These are phyloP conservation scores for Pardalotus punctatus DNA, from an alignment of 2,113 vertebrate genomes.

Conservation along the genomic window DNA sequence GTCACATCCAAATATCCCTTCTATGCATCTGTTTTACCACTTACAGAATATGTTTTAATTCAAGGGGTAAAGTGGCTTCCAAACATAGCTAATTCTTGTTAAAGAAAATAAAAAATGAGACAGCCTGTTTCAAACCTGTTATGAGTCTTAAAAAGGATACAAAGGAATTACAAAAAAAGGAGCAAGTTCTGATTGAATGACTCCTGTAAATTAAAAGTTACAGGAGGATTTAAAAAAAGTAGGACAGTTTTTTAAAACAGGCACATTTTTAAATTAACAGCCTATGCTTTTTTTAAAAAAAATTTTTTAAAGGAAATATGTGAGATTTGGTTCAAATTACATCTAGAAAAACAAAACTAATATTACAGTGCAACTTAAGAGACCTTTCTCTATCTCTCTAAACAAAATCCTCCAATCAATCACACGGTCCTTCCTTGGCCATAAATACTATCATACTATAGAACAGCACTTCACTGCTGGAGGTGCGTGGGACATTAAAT, in stretches of 20 bases:
- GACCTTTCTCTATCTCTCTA: neutral
- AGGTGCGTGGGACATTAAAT: neutral
- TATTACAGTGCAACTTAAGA: neutral
- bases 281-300: neutral
- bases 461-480: constrained; percentile 1
- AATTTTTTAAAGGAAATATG: neutral
- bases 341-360: neutral
- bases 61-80: neutral
- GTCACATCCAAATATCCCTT: neutral
- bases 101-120: neutral
- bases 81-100: neutral
- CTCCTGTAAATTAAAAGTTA: neutral
- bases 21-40: neutral
- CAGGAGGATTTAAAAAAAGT: neutral
- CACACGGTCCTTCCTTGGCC: neutral
- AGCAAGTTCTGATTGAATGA: neutral
- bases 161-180: neutral
- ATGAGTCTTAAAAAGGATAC: neutral
- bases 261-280: neutral
- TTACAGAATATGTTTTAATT: neutral
- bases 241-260: neutral
- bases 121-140: neutral
- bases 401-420: neutral
- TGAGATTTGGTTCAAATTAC: neutral
- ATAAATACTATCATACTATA: neutral